Conservation (phyloP, 2,888 invertebrate genomes). For the Anodontia alba region DNA sequence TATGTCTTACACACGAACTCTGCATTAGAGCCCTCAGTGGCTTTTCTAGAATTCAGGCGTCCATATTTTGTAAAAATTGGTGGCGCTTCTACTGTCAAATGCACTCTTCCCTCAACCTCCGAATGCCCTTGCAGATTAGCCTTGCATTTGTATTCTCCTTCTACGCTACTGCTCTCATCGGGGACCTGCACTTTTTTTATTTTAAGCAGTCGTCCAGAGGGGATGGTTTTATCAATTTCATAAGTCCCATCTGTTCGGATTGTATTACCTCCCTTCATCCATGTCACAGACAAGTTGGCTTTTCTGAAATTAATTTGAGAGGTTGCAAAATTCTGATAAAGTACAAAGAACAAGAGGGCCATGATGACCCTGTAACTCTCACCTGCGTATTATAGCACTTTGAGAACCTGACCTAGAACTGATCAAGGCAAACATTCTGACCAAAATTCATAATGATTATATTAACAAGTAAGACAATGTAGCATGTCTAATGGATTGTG, state of each 20-base stretch:
- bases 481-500: too few species aligned
- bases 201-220: not conserved
- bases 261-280: not conserved
- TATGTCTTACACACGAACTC: conserved; percentile 13
- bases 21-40: not conserved
- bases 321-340: too few species aligned
- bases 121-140: not conserved
- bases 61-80: not conserved
- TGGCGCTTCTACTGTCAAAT: conserved; percentile 1
- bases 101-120: not conserved
- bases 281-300: not conserved
- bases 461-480: too few species aligned
- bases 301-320: not conserved
- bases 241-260: not conserved
- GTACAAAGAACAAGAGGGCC: too few species aligned
- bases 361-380: too few species aligned
- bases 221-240: not conserved
- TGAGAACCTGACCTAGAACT: too few species aligned
- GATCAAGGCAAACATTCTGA: too few species aligned
- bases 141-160: not conserved
- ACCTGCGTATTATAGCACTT: too few species aligned
- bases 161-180: not conserved
- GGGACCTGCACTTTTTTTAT: not conserved
- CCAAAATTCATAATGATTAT: too few species aligned
- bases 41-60: not conserved